Evolutionary conservation across 1,140 invertebrate species (phyloP).

Genomic region (Dreissena polymorpha): DNA sequence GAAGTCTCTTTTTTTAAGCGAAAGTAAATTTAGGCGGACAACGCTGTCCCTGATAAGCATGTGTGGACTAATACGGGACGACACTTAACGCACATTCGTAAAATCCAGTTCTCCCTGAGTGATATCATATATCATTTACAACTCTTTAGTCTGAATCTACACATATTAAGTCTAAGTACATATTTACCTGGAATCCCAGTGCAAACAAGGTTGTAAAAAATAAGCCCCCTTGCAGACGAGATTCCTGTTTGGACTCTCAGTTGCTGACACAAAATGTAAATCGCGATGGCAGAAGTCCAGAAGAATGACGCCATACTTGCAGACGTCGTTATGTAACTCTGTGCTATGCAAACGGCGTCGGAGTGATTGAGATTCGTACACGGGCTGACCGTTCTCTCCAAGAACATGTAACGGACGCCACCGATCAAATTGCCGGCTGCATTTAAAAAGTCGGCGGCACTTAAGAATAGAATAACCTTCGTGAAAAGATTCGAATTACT

Average conservation of each 20-base stretch:
- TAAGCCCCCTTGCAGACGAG: conserved; percentile 6
- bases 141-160: too few relatives aligned
- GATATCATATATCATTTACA: too few relatives aligned
- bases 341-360: conserved; percentile 29
- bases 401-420: conserved; percentile 26
- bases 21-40: too few relatives aligned
- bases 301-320: conserved; percentile 55
- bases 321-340: conserved; percentile 54
- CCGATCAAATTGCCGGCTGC: conserved; percentile 41
- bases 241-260: not conserved
- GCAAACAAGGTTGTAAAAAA: conserved; percentile 35
- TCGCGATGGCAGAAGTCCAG: conserved; percentile 53
- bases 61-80: too few relatives aligned
- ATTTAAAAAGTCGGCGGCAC: conserved; percentile 29
- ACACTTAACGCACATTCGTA: too few relatives aligned
- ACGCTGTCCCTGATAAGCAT: too few relatives aligned
- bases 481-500: conserved; percentile 21
- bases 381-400: not conserved
- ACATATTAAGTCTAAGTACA: too few relatives aligned
- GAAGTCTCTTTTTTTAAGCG: too few relatives aligned
- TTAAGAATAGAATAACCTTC: conserved; percentile 38
- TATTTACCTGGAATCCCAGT: conserved; percentile 55
- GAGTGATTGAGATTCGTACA: not conserved
- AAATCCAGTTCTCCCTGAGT: too few relatives aligned
- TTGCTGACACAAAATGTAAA: conserved; percentile 43